These are phyloP conservation scores for Epinephelus lanceolatus DNA, from an alignment of 2,113 vertebrate genomes.

Conservation along the genomic window DNA sequence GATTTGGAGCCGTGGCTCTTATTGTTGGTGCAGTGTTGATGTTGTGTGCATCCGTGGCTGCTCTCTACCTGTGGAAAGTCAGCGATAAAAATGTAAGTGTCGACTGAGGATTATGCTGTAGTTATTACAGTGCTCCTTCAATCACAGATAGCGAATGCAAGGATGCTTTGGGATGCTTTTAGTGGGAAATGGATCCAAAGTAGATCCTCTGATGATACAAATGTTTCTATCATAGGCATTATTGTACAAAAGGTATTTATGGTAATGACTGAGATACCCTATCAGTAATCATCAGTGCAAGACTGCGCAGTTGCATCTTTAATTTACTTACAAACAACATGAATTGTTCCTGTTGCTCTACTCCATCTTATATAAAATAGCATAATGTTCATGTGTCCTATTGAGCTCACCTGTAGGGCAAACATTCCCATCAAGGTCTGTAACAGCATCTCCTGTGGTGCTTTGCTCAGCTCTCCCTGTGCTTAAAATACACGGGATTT, in stretches of 20 bases:
- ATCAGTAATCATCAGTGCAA: conserved; percentile 30
- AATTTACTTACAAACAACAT: conserved; percentile 30
- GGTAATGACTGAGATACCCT: conserved; percentile 11
- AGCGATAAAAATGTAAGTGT: conserved; percentile 89
- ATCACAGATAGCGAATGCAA: conserved; percentile 24
- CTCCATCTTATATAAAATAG: conserved; percentile 41
- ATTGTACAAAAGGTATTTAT: conserved; percentile 23
- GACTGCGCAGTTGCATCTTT: conserved; percentile 36
- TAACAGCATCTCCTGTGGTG: conserved; percentile 52
- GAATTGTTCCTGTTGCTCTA: conserved; percentile 23
- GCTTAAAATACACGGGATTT: conserved; percentile 55
- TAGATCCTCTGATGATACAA: conserved; percentile 12
- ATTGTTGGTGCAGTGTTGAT: conserved; percentile 88
- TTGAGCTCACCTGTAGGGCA: conserved; percentile 72
- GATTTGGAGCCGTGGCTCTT: conserved; percentile 87
- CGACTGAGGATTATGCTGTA: conserved; percentile 11
- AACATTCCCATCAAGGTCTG: conserved; percentile 63
- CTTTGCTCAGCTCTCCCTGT: conserved; percentile 57
- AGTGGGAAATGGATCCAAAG: not conserved
- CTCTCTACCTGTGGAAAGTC: conserved; percentile 93
- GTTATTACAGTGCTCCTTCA: conserved; percentile 27
- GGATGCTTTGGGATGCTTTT: conserved; percentile 6
- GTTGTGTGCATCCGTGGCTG: conserved; percentile 89
- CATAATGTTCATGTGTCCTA: conserved; percentile 63
- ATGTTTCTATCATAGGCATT: not conserved